Evolutionary conservation across 2,888 invertebrate species (phyloP).

Genomic region (Macaria notata): DNA sequence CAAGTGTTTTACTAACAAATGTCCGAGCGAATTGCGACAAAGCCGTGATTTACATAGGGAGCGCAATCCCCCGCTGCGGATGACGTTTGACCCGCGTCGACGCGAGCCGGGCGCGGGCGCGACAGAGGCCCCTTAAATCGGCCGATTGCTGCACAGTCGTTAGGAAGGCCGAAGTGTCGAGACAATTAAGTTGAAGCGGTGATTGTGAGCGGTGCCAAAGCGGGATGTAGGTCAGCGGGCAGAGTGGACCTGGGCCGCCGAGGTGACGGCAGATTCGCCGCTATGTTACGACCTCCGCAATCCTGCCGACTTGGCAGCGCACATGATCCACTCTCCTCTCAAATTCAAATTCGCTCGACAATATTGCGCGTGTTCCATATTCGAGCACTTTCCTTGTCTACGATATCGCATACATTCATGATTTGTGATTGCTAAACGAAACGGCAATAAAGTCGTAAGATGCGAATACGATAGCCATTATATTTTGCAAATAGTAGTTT

Average conservation of each 20-base stretch:
- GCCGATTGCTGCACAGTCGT: constrained; percentile 78
- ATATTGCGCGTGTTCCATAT: constrained; percentile 31
- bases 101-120: constrained; percentile 36
- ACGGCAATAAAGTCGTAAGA: constrained; percentile 30
- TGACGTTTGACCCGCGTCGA: constrained; percentile 52
- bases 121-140: constrained; percentile 69
- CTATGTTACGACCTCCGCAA: constrained; percentile 56
- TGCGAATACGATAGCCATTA: constrained; percentile 28
- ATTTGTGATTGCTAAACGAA: constrained; percentile 10
- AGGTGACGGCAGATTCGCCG: constrained; percentile 62
- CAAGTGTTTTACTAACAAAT: constrained; percentile 59
- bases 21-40: constrained; percentile 53
- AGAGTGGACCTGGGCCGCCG: constrained; percentile 69
- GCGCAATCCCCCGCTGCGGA: constrained; percentile 59
- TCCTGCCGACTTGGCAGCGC: constrained; percentile 60
- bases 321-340: constrained; percentile 39
- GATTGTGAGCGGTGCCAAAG: constrained; percentile 81
- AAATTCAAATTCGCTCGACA: constrained; percentile 41
- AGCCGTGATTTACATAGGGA: constrained; percentile 64
- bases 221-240: constrained; percentile 78
- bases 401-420: constrained; percentile 11
- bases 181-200: constrained; percentile 82
- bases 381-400: constrained; percentile 24
- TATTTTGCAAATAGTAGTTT: constrained; percentile 29
- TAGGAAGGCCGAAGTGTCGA: constrained; percentile 79